Conservation (phyloP, 2,797 vertebrate species). For the Pangasius macronema region DNA sequence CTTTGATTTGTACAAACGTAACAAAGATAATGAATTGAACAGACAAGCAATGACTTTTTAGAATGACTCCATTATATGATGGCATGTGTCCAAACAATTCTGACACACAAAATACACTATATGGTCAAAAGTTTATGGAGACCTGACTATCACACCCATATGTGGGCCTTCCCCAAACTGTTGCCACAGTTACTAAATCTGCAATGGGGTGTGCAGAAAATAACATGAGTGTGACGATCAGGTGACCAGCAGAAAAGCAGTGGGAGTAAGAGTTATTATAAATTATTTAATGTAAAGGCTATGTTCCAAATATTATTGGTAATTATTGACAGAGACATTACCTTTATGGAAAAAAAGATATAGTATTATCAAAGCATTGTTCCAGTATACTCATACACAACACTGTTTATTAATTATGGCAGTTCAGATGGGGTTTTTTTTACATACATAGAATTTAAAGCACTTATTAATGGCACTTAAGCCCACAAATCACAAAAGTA, state of each 20-base stretch:
- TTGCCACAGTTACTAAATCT: background rate
- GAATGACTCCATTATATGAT: background rate
- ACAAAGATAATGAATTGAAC: background rate
- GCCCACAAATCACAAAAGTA: background rate
- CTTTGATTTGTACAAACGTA: background rate
- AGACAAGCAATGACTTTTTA: background rate
- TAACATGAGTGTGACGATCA: background rate
- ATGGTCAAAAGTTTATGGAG: background rate
- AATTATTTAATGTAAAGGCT: background rate
- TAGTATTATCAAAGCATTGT: background rate
- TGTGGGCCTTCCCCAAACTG: background rate
- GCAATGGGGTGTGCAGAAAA: background rate
- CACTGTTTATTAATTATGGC: background rate
- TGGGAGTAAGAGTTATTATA: background rate
- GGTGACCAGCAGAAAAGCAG: background rate
- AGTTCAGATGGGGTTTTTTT: background rate
- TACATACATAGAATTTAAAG: background rate
- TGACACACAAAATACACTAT: background rate
- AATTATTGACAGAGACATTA: background rate
- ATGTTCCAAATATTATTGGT: background rate
- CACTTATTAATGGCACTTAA: background rate
- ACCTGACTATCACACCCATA: background rate
- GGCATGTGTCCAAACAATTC: background rate
- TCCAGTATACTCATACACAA: background rate
- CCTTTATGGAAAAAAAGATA: background rate